Evolutionary conservation across 1,140 invertebrate genomes (phyloP).

Genomic region (Acromyrmex heyeri): DNA sequence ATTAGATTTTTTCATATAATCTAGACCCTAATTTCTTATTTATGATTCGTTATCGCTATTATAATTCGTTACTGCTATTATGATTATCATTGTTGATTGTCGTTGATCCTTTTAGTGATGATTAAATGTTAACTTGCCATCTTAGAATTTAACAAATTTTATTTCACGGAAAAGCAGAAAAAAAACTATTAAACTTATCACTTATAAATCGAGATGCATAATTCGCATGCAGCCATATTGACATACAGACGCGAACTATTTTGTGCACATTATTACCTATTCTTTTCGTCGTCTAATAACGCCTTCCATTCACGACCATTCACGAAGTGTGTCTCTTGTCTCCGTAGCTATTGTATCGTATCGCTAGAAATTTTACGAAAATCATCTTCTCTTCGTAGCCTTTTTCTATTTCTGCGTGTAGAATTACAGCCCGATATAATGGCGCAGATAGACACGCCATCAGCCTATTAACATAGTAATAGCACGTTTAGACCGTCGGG

Average conservation of each 20-base stretch:
- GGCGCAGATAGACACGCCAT: constrained; percentile 49
- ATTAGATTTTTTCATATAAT: neutral
- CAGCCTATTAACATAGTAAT: constrained; percentile 63
- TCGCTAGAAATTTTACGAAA: constrained; percentile 43
- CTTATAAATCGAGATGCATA: neutral
- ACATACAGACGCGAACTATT: neutral
- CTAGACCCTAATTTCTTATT: constrained; percentile 16
- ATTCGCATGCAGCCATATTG: neutral
- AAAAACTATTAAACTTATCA: neutral
- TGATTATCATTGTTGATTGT: neutral
- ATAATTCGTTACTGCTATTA: neutral
- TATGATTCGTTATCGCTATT: neutral
- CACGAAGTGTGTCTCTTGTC: constrained; percentile 13
- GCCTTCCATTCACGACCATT: neutral
- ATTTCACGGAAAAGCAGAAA: neutral
- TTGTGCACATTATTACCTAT: constrained; percentile 19
- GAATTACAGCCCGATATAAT: constrained; percentile 50
- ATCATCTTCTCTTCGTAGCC: neutral
- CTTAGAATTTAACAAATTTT: neutral
- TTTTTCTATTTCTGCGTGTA: constrained; percentile 16
- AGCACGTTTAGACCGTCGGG: constrained; percentile 41
- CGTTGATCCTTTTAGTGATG: neutral
- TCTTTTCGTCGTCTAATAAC: constrained; percentile 26
- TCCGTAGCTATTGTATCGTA: constrained; percentile 21
- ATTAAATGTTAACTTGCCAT: neutral